Evolutionary conservation across 37 sponge, comb jelly and placozoan genomes (phyloP), one percentile per base, ranked within the genome.

Genomic region (Cladorhizidae sp.): DNA sequence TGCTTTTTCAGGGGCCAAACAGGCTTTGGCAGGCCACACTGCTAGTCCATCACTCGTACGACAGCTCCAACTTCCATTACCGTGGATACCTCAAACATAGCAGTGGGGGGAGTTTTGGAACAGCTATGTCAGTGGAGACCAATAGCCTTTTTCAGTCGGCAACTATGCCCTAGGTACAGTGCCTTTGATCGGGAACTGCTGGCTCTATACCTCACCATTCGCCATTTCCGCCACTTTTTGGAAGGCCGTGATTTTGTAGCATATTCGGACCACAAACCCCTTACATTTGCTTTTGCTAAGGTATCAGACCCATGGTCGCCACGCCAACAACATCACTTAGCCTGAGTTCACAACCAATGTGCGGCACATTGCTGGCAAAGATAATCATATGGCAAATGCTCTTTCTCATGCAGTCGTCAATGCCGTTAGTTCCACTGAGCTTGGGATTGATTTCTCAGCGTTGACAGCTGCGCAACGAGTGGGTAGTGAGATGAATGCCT

Each of bases 161-260:
- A 67, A 32, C 70, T 80, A 25, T 56, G 70, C 9, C 40, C 75
- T 9, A 64, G 62, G 55, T 83, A 83, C 68, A 83, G 83, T 33
- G 67, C 83, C 43, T 83, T 83, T 59, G 83, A 73, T 61, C 50
- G 83, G 39, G 83, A 82, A 42, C 64, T 82, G 36, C 74, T 82
- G 18, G 83, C 83, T 25, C 37, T 83, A 2, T 83, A 67, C 57
- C 68, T 75, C 1, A 49, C 54, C 36, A 61, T 75, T 25, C 67
- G 76, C 8, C 83, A 83, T 38, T 83, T 83, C 68, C 75, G 83
- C n/a, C 63, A 83, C 61, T 75, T 82, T n/a, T 36, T 82, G 26
- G 83, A 82, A 56, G 83, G 83, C 43, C 28, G 74, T n/a, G 26
- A 61, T 14, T 83, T 83, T 36, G 41, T 36, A 12, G 83, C 67